Base-by-base conservation (phyloP, 1,140 invertebrate species). In the Apis laboriosa region DNA sequence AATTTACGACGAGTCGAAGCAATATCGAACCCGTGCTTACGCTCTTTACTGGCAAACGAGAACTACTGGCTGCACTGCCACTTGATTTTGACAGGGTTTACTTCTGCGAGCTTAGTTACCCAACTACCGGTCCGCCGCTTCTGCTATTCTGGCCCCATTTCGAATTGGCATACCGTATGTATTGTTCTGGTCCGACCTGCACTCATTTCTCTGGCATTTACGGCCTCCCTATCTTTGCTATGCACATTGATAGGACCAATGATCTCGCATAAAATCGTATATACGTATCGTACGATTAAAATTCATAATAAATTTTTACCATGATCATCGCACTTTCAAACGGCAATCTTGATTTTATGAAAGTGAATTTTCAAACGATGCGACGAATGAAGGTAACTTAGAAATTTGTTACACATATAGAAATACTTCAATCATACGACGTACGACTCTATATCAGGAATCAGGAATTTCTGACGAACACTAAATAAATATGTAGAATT, bases 71-170 rank as follows among this genome's bases (percentile, higher is more conserved):
- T 88, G 86, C 80, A 88, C 72, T 60, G 53, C 72, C 67, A 77
- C 84, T 92, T 92, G 90, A 91, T 92, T 94, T 94, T 94, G 93
- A 94, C 93, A 93, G 89, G 90, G 90, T 87, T 92, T 90, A 90
- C 88, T 84, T 63, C 74, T 74, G 63, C 86, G 84, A 74, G 73
- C 88, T 86, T 86, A 79, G 89, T 92, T 92, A 88, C 90, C 86
- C 86, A 92, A 92, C 88, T 92, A 88, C 82, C 86, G 87, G 88
- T 86, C 86, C 88, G 86, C 86, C 87, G 79, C 87, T 88, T 88
- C 86, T 90, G 86, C 90, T 90, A 92, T 90, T 91, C 91, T 93
- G 93, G 92, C 93, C 93, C 90, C 92, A 93, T 92, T 93, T 91
- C 90, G 89, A 93, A 90, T 92, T 93, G 93, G 93, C 92, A 93